A percentile compares a stretch with the other conserved stretches of the same genome.
phyloP scores from a whole-genome alignment of 1,140 invertebrate genomes.

The Vanessa atalanta region DNA sequence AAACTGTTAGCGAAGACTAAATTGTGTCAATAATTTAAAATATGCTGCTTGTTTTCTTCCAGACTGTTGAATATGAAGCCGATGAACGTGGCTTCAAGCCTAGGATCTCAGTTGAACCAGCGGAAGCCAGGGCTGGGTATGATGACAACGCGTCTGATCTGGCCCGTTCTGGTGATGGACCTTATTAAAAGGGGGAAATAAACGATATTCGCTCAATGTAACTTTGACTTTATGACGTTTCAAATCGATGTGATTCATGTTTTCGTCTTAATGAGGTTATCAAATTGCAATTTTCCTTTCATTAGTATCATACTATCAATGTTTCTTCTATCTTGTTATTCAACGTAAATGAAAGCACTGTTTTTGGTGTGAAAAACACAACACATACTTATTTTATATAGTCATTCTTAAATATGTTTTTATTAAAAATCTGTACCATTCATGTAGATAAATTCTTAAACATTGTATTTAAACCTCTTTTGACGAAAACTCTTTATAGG shows the following conservation, averaged over 20 bases:
- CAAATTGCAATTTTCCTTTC: no score
- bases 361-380: no score
- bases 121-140: conserved; percentile 42
- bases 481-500: conserved; percentile 4
- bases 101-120: conserved; percentile 82
- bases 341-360: no score
- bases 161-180: conserved; percentile 51
- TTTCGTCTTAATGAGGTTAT: not conserved
- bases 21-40: no score
- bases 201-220: conserved; percentile 9
- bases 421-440: no score
- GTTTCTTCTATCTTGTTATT: no score
- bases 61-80: conserved; percentile 89
- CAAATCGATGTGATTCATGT: not conserved
- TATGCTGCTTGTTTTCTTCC: conserved; percentile 31
- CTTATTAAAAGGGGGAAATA: conserved; percentile 47
- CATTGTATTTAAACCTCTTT: not conserved
- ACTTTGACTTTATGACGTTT: not conserved
- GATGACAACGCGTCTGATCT: conserved; percentile 61
- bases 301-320: no score
- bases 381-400: no score
- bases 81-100: conserved; percentile 89
- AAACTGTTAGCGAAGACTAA: no score
- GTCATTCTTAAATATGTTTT: no score
- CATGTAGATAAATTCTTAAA: no score